Evolutionary conservation across 2,113 vertebrate species (phyloP), one percentile per base, ranked within the genome.

Genomic region (Uria lomvia): DNA sequence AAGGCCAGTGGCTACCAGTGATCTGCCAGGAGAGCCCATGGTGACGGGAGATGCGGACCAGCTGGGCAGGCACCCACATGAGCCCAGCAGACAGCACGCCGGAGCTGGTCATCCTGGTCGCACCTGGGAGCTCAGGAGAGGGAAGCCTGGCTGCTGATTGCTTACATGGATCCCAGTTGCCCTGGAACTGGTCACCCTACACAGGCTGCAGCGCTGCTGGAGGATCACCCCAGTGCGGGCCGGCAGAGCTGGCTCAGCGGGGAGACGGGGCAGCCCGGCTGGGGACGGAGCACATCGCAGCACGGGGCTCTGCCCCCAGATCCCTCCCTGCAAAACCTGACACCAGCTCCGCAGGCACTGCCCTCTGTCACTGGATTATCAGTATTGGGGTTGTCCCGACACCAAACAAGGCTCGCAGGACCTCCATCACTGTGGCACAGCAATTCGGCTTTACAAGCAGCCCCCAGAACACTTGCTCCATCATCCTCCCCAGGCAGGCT

Each of bases 381-480:
- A 1, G 32, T 6, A 5, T 2, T 4, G 2, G 47, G 59, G 53
- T 6, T 38, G 15, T 30, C 73, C 56, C 36, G 43, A 5, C 80
- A 20, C n/a, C 5, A 2, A 65, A 7, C 6, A 4, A 22, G 58
- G n/a, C 42, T 32, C 6, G 8, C 43, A 18, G 36, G 26, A 15
- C 52, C 21, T 15, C 56, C 1, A 1, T 56, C 4, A 1, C 55
- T 15, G 16, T 11, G 42, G 65, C 58, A 19, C 56, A 19, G 66
- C 36, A 7, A 1, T 6, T 19, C 3, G 0, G 40, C 38, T 22
- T 52, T 11, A 21, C 30, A 11, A 43, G 58, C 58, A 78, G 58
- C 43, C 30, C 5, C n/a, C 1, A 1, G 0, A 43, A 16, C 12
- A 3, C 19, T 52, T 6, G 15, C 66, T 34, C 66, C 50, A 0